These are phyloP conservation scores for Xylocampa areola DNA, from an alignment of 2,888 invertebrate genomes.

Conservation along the genomic window DNA sequence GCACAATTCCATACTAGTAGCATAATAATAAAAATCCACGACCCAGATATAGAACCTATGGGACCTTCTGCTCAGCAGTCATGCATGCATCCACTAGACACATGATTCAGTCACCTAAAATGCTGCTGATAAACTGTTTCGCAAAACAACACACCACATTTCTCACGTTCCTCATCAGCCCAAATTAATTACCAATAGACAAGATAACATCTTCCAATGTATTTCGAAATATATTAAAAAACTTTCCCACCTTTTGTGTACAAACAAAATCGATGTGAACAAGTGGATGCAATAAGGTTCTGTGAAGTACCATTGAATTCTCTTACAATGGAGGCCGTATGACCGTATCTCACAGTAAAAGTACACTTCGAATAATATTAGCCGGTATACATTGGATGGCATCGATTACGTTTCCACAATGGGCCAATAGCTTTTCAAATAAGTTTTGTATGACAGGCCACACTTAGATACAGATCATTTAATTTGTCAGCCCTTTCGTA, in stretches of 20 bases:
- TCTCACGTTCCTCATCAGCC: slow-evolving; percentile 23
- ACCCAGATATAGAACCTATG: too few species aligned
- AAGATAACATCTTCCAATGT: slow-evolving; percentile 32
- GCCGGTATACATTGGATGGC: slow-evolving; percentile 48
- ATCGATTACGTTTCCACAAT: slow-evolving; percentile 48
- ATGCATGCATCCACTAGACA: slow-evolving; percentile 1
- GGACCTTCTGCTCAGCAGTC: too few species aligned
- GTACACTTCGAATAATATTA: slow-evolving; percentile 50
- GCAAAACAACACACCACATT: slow-evolving; percentile 19
- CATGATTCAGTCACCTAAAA: not conserved
- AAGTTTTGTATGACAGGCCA: slow-evolving; percentile 20
- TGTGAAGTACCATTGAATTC: slow-evolving; percentile 47
- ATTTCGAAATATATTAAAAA: slow-evolving; percentile 45
- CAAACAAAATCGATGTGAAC: slow-evolving; percentile 58
- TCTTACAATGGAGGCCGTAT: slow-evolving; percentile 47
- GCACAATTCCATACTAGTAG: too few species aligned
- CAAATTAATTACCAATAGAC: slow-evolving; percentile 27
- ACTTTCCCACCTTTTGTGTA: slow-evolving; percentile 62
- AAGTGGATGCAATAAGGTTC: slow-evolving; percentile 50
- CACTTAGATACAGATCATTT: slow-evolving; percentile 59
- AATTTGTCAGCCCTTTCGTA: slow-evolving; percentile 66
- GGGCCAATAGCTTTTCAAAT: slow-evolving; percentile 48
- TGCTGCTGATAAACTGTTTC: slow-evolving; percentile 5
- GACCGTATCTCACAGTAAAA: slow-evolving; percentile 50
- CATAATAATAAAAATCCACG: too few species aligned